Percentiles rank a stretch among this genome's conserved stretches.
Conservation (phyloP, 2,888 invertebrate genomes). For the Ptychoptera contaminata region DNA sequence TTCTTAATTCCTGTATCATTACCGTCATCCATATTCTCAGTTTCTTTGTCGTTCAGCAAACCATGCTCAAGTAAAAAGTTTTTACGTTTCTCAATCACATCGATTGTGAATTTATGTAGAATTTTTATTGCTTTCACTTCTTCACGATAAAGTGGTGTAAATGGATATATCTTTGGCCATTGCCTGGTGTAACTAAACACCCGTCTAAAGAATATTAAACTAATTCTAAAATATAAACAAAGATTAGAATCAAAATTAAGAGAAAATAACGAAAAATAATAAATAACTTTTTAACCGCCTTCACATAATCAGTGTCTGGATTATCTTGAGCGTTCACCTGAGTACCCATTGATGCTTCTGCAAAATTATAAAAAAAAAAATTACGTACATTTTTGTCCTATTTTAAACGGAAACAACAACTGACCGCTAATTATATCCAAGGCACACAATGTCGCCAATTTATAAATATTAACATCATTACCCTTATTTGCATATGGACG, state of each 20-base stretch:
- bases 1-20: conserved; percentile 34
- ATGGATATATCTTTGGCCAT: too few species aligned
- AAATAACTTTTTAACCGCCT: conserved; percentile 51
- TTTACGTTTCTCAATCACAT: conserved; percentile 35
- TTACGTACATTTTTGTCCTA: too few species aligned
- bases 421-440: conserved; percentile 6
- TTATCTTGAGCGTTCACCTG: conserved; percentile 54
- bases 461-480: conserved; percentile 1
- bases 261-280: too few species aligned
- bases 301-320: conserved; percentile 52
- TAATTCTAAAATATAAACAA: too few species aligned
- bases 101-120: conserved; percentile 37
- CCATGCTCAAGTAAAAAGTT: conserved; percentile 21
- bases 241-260: too few species aligned
- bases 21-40: conserved; percentile 10
- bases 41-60: background rate
- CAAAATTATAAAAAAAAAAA: too few species aligned
- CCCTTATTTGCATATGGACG: background rate
- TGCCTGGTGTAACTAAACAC: too few species aligned
- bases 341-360: conserved; percentile 78
- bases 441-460: background rate
- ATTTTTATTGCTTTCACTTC: conserved; percentile 37
- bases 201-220: too few species aligned
- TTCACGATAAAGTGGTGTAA: conserved; percentile 29
- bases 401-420: too few species aligned